Evolutionary conservation across 2,888 invertebrate genomes (phyloP).

Genomic region (Adelphocoris suturalis): DNA sequence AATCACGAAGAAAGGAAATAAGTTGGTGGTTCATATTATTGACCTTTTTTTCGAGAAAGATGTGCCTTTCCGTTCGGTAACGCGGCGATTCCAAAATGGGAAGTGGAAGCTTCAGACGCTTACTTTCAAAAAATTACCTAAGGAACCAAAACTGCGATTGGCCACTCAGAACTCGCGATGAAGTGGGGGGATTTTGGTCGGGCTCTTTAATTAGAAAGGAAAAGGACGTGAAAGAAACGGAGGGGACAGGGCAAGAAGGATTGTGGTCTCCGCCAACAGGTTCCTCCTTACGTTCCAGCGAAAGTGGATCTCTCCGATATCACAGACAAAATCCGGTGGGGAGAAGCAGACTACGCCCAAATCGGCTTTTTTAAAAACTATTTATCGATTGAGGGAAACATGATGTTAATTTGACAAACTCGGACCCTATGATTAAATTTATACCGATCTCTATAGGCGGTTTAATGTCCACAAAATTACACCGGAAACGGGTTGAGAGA

Average conservation of each 20-base stretch:
- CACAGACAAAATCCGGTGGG: slow-evolving; percentile 30
- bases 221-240: slow-evolving; percentile 49
- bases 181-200: slow-evolving; percentile 1
- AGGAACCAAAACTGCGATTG: neutral
- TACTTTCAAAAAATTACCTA: slow-evolving; percentile 9
- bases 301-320: slow-evolving; percentile 72
- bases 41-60: too few species aligned
- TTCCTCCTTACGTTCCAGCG: slow-evolving; percentile 61
- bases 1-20: too few species aligned
- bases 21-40: too few species aligned
- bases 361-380: neutral
- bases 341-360: slow-evolving; percentile 3
- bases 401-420: neutral
- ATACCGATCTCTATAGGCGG: too few species aligned
- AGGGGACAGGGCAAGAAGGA: slow-evolving; percentile 63
- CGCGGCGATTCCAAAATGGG: neutral
- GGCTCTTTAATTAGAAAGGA: slow-evolving; percentile 49
- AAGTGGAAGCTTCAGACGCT: neutral
- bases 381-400: neutral
- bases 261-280: slow-evolving; percentile 61
- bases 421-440: too few species aligned
- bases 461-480: too few species aligned
- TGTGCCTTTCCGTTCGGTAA: too few species aligned
- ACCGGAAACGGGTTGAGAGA: too few species aligned
- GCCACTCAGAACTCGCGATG: neutral